A percentile compares a stretch with the other conserved stretches of the same genome.
Evolutionary conservation across 53 echinoderm and acorn worm species (phyloP).

Genomic region (Holothuria scabra): DNA sequence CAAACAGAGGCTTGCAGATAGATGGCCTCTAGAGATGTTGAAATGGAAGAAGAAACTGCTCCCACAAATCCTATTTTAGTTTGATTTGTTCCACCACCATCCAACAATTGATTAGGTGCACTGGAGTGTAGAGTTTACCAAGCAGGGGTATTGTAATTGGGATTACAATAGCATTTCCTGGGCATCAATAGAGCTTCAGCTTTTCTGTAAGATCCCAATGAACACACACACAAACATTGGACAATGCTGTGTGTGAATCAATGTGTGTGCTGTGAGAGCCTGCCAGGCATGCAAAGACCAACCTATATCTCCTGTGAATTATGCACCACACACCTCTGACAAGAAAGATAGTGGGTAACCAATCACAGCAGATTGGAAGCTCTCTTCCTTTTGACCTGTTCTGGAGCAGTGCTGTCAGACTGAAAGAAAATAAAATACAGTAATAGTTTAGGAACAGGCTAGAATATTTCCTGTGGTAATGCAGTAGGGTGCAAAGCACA

Average conservation of each 20-base stretch:
- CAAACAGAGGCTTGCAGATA: background rate
- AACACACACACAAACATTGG: slow-evolving; percentile 11
- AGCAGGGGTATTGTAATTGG: slow-evolving; percentile 20
- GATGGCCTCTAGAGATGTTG: slow-evolving; percentile 20
- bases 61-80: slow-evolving; percentile 8
- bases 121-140: background rate
- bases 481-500: background rate
- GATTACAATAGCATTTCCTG: slow-evolving; percentile 26
- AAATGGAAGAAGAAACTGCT: background rate
- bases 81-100: slow-evolving; percentile 9
- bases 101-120: slow-evolving; percentile 16
- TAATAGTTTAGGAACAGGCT: slow-evolving; percentile 18
- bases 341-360: slow-evolving; percentile 17
- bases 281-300: too few relatives aligned
- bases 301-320: background rate
- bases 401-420: slow-evolving; percentile 22
- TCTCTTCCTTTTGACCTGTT: slow-evolving; percentile 47
- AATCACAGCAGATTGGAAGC: slow-evolving; percentile 17
- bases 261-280: background rate
- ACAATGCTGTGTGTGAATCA: background rate
- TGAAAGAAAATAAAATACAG: slow-evolving; percentile 40
- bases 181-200: too few relatives aligned
- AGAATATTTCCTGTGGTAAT: slow-evolving; percentile 32
- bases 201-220: background rate
- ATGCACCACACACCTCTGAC: slow-evolving; percentile 6